Evolutionary conservation across 2,113 vertebrate species (phyloP).

Genomic region (Gnathonemus echidnorhynchus): DNA sequence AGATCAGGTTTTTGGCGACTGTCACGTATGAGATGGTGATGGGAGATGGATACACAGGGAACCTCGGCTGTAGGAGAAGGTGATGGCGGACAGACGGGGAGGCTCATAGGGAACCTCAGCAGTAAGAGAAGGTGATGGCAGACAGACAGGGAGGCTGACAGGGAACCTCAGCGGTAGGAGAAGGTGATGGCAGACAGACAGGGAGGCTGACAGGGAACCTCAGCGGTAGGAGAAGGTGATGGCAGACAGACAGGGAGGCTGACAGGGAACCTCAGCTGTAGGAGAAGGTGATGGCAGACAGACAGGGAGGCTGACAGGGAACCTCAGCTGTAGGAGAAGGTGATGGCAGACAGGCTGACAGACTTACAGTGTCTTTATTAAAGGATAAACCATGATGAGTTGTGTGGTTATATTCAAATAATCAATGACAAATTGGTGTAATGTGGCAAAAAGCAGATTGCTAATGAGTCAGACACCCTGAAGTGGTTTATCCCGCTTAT

Average conservation of each 20-base stretch:
- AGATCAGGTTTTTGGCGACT: background rate
- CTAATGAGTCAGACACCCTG: background rate
- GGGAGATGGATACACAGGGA: conserved; percentile 3
- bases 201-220: conserved; percentile 16
- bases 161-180: conserved; percentile 11
- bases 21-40: background rate
- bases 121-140: conserved; percentile 21
- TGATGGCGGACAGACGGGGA: background rate
- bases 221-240: background rate
- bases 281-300: background rate
- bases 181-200: conserved; percentile 29
- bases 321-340: background rate
- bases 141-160: conserved; percentile 11
- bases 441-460: background rate
- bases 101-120: background rate
- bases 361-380: background rate
- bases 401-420: background rate
- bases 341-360: background rate
- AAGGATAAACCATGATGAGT: background rate
- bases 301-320: background rate
- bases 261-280: background rate
- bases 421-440: background rate
- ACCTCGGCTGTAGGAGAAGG: conserved; percentile 6
- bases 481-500: background rate
- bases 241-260: background rate